Conservation (phyloP, 35 echinoderm and acorn worm genomes). For the Holothuria glaberrima region DNA sequence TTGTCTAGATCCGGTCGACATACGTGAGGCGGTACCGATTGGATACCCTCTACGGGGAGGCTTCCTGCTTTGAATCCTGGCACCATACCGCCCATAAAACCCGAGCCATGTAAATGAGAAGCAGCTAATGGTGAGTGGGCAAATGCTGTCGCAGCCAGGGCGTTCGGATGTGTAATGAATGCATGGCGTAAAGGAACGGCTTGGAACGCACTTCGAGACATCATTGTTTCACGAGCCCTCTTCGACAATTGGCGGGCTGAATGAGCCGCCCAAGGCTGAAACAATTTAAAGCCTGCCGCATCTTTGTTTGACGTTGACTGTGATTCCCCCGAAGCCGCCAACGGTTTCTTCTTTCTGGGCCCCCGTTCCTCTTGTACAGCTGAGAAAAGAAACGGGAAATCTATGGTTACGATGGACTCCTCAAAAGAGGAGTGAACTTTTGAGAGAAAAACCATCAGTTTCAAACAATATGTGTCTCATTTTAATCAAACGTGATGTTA, state of each 20-base stretch:
- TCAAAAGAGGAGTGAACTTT: too few species aligned
- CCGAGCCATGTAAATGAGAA: conserved; percentile 9
- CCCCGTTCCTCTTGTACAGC: conserved; percentile 98
- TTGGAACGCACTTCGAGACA: conserved; percentile 76
- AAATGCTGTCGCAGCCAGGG: conserved; percentile 56
- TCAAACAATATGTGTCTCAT: too few species aligned
- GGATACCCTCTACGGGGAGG: neutral
- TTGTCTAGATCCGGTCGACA: conserved; percentile 18
- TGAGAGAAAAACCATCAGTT: too few species aligned
- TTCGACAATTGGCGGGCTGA: conserved; percentile 44
- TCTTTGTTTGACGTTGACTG: conserved; percentile 43
- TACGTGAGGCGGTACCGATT: neutral
- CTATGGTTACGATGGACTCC: too few species aligned
- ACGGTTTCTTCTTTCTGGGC: conserved; percentile 94
- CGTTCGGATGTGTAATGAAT: conserved; percentile 41
- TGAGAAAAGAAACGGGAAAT: neutral
- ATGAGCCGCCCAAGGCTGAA: conserved; percentile 54
- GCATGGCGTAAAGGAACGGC: conserved; percentile 81
- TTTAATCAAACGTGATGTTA: too few species aligned
- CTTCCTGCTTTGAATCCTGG: neutral
- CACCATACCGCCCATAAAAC: conserved; percentile 22
- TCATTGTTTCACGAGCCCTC: conserved; percentile 41
- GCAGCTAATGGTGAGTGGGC: conserved; percentile 50
- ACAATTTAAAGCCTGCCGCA: conserved; percentile 28
- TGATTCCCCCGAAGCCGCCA: conserved; percentile 1